Evolutionary conservation across 2,888 invertebrate species (phyloP).

Genomic region (Caenorhabditis sinica): DNA sequence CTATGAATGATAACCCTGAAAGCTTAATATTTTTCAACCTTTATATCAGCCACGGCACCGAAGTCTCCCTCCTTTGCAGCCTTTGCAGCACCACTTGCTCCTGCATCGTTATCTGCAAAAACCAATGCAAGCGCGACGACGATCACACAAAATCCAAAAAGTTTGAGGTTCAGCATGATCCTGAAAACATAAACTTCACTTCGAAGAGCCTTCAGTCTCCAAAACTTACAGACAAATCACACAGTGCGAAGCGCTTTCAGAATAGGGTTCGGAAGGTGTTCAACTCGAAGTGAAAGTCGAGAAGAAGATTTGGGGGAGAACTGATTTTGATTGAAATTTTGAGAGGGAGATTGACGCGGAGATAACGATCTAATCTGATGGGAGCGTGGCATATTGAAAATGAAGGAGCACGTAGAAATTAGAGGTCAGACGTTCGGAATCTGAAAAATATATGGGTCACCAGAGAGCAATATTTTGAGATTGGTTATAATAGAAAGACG

Average conservation of each 20-base stretch:
- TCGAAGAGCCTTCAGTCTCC: background rate
- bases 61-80: background rate
- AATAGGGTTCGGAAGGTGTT: constrained; percentile 12
- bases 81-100: background rate
- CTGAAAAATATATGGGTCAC: no score
- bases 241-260: background rate
- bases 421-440: no score
- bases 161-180: constrained; percentile 30
- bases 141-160: constrained; percentile 11
- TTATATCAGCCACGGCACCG: background rate
- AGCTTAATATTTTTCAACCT: background rate
- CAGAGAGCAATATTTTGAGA: no score
- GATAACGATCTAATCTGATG: constrained; percentile 3
- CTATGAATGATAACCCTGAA: background rate
- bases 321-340: background rate
- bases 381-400: background rate
- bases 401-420: constrained; percentile 5
- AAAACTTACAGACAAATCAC: constrained; percentile 12
- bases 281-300: constrained; percentile 9
- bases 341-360: background rate
- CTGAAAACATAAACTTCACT: background rate
- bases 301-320: background rate
- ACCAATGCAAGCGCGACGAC: background rate
- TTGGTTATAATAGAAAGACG: no score
- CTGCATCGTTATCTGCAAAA: constrained; percentile 3